A percentile compares a stretch with the other conserved stretches of the same genome.
phyloP scores from a whole-genome alignment of 2,797 vertebrate genomes.

The Coendou prehensilis region DNA sequence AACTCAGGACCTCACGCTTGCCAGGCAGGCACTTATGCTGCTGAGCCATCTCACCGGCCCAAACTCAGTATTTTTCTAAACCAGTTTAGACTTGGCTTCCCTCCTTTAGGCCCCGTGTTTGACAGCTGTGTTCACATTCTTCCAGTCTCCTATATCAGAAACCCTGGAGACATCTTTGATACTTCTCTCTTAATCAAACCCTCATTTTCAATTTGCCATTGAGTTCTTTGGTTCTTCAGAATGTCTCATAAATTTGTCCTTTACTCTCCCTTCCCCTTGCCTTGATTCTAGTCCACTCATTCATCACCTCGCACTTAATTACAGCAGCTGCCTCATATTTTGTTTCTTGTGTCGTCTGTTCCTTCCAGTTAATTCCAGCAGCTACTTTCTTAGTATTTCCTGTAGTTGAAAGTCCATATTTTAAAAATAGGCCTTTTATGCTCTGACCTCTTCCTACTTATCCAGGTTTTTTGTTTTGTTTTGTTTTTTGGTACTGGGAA shows the following conservation, averaged over 20 bases:
- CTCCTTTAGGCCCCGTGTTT: constrained; percentile 24
- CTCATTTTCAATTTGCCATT: constrained; percentile 46
- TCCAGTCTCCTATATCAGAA: constrained; percentile 57
- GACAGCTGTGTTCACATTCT: constrained; percentile 65
- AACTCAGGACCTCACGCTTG: too few relatives aligned
- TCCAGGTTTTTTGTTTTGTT: not conserved
- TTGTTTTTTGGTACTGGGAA: too few relatives aligned
- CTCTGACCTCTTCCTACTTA: not conserved
- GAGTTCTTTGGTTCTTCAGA: constrained; percentile 66
- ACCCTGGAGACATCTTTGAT: constrained; percentile 64
- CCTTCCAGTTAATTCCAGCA: constrained; percentile 24
- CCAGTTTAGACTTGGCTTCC: constrained; percentile 10
- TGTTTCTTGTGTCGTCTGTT: constrained; percentile 37
- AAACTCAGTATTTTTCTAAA: constrained; percentile 60
- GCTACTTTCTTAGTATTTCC: constrained; percentile 56
- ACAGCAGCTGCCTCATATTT: constrained; percentile 16
- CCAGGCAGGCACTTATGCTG: too few relatives aligned
- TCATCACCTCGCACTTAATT: not conserved
- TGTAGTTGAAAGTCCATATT: constrained; percentile 39
- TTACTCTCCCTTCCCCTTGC: constrained; percentile 49
- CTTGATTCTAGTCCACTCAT: constrained; percentile 10
- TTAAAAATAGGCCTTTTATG: constrained; percentile 50
- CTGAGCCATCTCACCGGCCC: too few relatives aligned
- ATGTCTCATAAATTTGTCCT: constrained; percentile 55
- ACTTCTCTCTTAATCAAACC: constrained; percentile 4